Percentiles rank a stretch among this genome's conserved stretches.
phyloP scores from a whole-genome alignment of 2,797 vertebrate genomes.

The Valencia hispanica region DNA sequence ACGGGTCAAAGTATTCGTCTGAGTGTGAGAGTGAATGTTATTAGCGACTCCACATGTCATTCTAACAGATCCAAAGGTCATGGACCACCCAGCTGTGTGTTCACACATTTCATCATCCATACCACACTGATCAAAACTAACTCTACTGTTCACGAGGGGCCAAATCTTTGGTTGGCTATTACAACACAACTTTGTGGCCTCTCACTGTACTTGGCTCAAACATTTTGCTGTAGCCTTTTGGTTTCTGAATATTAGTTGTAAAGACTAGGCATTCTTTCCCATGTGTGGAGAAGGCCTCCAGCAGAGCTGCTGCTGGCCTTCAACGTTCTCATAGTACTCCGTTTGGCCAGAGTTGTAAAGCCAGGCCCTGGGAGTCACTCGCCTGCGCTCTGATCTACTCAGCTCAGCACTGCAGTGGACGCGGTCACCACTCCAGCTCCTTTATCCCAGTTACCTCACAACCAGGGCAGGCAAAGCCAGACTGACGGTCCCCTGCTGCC shows the following conservation, averaged over 20 bases:
- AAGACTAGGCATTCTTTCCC: constrained; percentile 73
- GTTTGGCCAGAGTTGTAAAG: constrained; percentile 76
- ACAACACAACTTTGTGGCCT: constrained; percentile 48
- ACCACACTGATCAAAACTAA: constrained; percentile 54
- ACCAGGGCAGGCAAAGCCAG: constrained; percentile 73
- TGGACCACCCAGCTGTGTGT: constrained; percentile 73
- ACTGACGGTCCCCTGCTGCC: constrained; percentile 79
- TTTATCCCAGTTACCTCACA: constrained; percentile 75
- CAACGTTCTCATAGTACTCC: constrained; percentile 63
- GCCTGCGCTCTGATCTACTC: constrained; percentile 72
- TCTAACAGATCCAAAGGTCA: constrained; percentile 73
- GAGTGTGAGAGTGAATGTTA: constrained; percentile 48
- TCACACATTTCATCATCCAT: constrained; percentile 66
- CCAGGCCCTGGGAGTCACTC: constrained; percentile 69
- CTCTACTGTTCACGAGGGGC: constrained; percentile 47
- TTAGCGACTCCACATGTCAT: constrained; percentile 66
- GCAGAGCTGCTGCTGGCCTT: constrained; percentile 69
- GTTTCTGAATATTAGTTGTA: constrained; percentile 63
- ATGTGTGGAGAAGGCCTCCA: constrained; percentile 74
- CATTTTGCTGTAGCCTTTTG: constrained; percentile 52
- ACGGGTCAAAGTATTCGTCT: constrained; percentile 56
- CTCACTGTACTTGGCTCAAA: constrained; percentile 54
- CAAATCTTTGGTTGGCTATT: constrained; percentile 50
- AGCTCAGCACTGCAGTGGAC: constrained; percentile 61
- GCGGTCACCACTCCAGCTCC: constrained; percentile 69